A percentile compares a stretch with the other conserved stretches of the same genome.
Evolutionary conservation across 2,113 vertebrate species (phyloP).

Genomic region (Hystrix brachyura): DNA sequence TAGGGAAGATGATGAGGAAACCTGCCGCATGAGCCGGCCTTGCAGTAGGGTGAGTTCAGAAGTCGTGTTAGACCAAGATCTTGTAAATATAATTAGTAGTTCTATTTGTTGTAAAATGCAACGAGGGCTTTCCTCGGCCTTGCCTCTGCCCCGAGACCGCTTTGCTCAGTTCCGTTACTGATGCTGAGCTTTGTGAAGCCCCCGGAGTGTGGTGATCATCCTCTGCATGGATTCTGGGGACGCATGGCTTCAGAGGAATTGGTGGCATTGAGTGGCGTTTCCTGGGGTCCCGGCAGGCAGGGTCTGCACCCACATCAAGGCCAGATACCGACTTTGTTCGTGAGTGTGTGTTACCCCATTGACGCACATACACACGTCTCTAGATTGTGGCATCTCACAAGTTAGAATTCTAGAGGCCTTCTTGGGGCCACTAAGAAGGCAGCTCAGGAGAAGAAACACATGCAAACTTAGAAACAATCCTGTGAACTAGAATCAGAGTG

Average conservation of each 20-base stretch:
- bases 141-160: background rate
- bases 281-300: background rate
- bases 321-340: background rate
- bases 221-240: background rate
- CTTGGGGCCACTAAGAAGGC: background rate
- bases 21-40: accelerated
- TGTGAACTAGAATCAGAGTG: background rate
- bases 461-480: background rate
- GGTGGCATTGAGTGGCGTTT: accelerated
- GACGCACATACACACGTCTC: too few species aligned
- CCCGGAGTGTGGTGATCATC: background rate
- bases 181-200: background rate
- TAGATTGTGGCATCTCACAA: background rate
- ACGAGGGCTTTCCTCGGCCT: background rate
- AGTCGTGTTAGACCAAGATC: background rate
- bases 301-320: background rate
- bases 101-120: background rate
- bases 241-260: accelerated
- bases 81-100: background rate
- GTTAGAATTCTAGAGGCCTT: background rate
- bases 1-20: too few species aligned
- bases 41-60: background rate
- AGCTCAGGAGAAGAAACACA: background rate
- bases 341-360: background rate
- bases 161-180: background rate